Evolutionary conservation across 2,113 vertebrate genomes (phyloP).

Genomic region (Oncorhynchus mykiss): DNA sequence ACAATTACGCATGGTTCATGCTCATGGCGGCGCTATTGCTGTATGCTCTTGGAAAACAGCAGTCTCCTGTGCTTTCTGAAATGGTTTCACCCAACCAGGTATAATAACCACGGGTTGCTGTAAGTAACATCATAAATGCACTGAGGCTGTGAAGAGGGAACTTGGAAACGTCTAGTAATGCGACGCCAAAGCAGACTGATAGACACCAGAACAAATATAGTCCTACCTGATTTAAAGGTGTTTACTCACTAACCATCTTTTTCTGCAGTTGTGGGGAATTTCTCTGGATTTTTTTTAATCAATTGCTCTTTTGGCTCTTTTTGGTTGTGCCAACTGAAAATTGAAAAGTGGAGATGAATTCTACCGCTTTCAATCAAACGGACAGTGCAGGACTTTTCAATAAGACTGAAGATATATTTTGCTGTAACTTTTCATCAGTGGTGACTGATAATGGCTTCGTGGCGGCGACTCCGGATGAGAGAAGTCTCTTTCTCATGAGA

Average conservation of each 20-base stretch:
- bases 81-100: slow-evolving; percentile 60
- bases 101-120: slow-evolving; percentile 47
- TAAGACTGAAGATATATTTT: slow-evolving; percentile 82
- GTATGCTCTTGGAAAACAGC: slow-evolving; percentile 11
- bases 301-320: slow-evolving; percentile 5
- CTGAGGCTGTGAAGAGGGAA: slow-evolving; percentile 37
- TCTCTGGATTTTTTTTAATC: slow-evolving; percentile 11
- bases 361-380: slow-evolving; percentile 79
- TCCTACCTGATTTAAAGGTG: slow-evolving; percentile 19
- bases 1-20: not conserved
- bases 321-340: slow-evolving; percentile 25
- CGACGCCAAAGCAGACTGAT: slow-evolving; percentile 42
- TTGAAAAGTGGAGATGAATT: slow-evolving; percentile 73
- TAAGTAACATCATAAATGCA: slow-evolving; percentile 45
- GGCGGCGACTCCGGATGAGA: slow-evolving; percentile 82
- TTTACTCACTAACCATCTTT: slow-evolving; percentile 18
- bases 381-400: slow-evolving; percentile 79
- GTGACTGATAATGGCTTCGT: slow-evolving; percentile 85
- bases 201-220: slow-evolving; percentile 31
- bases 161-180: slow-evolving; percentile 47
- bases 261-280: slow-evolving; percentile 39
- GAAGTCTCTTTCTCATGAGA: slow-evolving; percentile 90
- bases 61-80: slow-evolving; percentile 15
- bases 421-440: slow-evolving; percentile 90
- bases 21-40: slow-evolving; percentile 64